Conservation (phyloP, 2,113 vertebrate genomes). For the Coryphaenoides rupestris region DNA sequence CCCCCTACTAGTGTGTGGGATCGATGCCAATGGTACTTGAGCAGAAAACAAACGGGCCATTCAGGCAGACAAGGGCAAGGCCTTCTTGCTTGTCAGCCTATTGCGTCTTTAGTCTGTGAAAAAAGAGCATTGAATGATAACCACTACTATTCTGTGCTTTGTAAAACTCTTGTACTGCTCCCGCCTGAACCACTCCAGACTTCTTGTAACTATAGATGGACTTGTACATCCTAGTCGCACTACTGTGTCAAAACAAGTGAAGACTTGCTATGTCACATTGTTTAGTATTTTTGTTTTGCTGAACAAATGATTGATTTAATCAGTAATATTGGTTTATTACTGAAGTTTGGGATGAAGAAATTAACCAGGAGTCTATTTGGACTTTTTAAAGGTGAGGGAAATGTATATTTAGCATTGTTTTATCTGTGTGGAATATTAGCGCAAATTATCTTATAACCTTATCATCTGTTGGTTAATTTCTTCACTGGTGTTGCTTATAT, state of each 20-base stretch:
- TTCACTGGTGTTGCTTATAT: slow-evolving; percentile 23
- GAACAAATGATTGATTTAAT: slow-evolving; percentile 6
- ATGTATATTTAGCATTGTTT: slow-evolving; percentile 23
- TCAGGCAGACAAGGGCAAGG: slow-evolving; percentile 48
- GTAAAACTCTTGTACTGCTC: slow-evolving; percentile 32
- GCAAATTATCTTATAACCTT: slow-evolving; percentile 9
- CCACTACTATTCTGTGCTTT: slow-evolving; percentile 38
- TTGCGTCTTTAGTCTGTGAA: slow-evolving; percentile 49
- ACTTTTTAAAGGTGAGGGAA: slow-evolving; percentile 41
- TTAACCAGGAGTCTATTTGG: slow-evolving; percentile 33
- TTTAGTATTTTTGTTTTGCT: not conserved
- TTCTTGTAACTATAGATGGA: slow-evolving; percentile 25
- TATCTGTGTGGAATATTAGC: slow-evolving; percentile 23
- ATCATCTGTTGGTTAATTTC: slow-evolving; percentile 5
- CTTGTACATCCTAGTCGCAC: slow-evolving; percentile 19
- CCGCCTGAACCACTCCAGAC: slow-evolving; percentile 22
- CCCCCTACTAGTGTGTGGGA: slow-evolving; percentile 55
- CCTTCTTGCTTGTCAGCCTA: slow-evolving; percentile 51
- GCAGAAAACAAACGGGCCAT: slow-evolving; percentile 65
- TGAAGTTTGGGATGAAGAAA: slow-evolving; percentile 32
- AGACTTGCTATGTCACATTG: slow-evolving; percentile 15
- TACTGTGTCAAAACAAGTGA: slow-evolving; percentile 35
- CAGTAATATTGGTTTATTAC: too few relatives aligned
- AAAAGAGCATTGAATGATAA: slow-evolving; percentile 36
- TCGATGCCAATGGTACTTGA: slow-evolving; percentile 63